Conservation (phyloP, 2,113 vertebrate species). For the Lasiurus cinereus region DNA sequence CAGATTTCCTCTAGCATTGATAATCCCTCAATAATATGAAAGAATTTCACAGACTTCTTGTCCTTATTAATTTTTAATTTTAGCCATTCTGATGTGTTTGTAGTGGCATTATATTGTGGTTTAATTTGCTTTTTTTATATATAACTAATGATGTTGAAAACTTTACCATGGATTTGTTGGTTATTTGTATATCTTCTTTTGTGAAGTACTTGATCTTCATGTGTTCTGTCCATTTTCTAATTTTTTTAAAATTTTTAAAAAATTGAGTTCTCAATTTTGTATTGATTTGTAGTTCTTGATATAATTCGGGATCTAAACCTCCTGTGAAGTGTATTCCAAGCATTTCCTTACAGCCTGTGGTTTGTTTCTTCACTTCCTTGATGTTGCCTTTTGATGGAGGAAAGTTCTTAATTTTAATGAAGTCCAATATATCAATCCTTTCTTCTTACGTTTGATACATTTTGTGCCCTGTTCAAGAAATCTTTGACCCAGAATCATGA, state of each 20-base stretch:
- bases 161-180: neutral
- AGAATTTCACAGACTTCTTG: neutral
- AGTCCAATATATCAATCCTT: neutral
- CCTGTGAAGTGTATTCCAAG: neutral
- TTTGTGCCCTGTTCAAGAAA: neutral
- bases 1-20: neutral
- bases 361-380: neutral
- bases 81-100: neutral
- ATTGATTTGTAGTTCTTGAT: neutral
- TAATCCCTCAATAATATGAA: neutral
- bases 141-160: neutral
- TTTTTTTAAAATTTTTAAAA: neutral
- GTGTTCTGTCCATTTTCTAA: neutral
- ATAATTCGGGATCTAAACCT: neutral
- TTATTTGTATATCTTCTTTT: neutral
- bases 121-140: conserved; percentile 11
- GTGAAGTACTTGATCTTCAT: neutral
- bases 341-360: neutral
- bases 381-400: neutral
- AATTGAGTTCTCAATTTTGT: neutral
- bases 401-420: neutral
- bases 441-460: neutral
- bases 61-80: neutral
- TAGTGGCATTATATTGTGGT: neutral
- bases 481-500: neutral